Evolutionary conservation across 1,140 invertebrate genomes (phyloP), one percentile per base, ranked within the genome.

Genomic region (Drosophila parabipectinata): DNA sequence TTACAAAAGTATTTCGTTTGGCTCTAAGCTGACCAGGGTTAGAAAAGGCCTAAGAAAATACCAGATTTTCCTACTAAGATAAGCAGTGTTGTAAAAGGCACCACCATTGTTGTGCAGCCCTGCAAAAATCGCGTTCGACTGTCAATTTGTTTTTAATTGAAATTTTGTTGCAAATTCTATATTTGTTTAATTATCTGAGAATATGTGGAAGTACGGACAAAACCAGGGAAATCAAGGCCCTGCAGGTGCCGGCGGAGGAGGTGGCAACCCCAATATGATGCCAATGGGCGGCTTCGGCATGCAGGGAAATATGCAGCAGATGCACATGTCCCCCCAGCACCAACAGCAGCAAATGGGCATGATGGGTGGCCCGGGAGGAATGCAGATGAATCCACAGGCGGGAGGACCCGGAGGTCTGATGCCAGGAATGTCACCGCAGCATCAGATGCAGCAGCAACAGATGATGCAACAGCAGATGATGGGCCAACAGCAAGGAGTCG

Each of bases 331-430:
- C n/a, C 85, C 80, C 9, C 80, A 90, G 45, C 71, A 74, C 18
- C 84, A 90, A 26, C 84, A 90, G 58, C 85, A 90, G 26, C 90
- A 88, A 56, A 89, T 89, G 74, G 73, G 72, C 26, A 89, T 89
- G 85, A 87, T 87, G 82, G 69, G 72, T 6, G 85, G 68, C 7
- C 77, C 75, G 10, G 88, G 83, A 14, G 72, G 71, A 6, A 87
- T 84, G 59, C 82, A 90, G 71, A 83, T 88, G 72, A 80, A 77
- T 66, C 71, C 75, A 1, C 80, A 82, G 14, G 58, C 55, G 0
- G 66, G 64, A 51, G 79, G 83, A 5, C 84, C 85, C 2, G 63
- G 80, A 6, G 73, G 80, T 0, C 55, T 89, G 1, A 84, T 88
- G 77, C 83, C 71, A 39, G 84, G 84, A 9, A 88, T 89, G 84